phyloP scores from a whole-genome alignment of 1,140 invertebrate genomes.

The Megalopta genalis region DNA sequence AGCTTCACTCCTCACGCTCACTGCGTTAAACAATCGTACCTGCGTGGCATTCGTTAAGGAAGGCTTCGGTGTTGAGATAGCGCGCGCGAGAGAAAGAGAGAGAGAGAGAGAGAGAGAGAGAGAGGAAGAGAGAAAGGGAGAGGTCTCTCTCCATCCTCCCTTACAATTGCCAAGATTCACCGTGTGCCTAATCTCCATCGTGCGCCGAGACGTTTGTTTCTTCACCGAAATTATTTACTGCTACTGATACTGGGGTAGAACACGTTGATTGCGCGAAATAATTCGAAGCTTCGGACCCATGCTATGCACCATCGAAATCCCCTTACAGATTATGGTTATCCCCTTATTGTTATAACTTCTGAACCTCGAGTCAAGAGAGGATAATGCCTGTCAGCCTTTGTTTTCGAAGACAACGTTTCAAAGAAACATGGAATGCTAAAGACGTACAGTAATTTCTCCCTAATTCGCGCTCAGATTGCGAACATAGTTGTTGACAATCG shows the following conservation, averaged over 20 bases:
- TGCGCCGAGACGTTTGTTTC: slow-evolving; percentile 39
- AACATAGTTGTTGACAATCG: too few species aligned
- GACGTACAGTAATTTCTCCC: too few species aligned
- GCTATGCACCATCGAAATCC: too few species aligned
- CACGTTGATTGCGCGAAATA: not conserved
- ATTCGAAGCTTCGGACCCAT: not conserved
- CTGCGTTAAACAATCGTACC: slow-evolving; percentile 71
- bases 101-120: slow-evolving; percentile 6
- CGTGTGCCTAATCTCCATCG: slow-evolving; percentile 46
- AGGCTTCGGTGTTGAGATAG: slow-evolving; percentile 16
- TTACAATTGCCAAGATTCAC: slow-evolving; percentile 56
- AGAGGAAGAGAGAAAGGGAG: slow-evolving; percentile 3
- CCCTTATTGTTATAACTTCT: too few species aligned
- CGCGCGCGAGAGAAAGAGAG: too few species aligned
- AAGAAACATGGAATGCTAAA: too few species aligned
- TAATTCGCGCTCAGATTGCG: too few species aligned
- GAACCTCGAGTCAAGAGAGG: too few species aligned
- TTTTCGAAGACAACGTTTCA: too few species aligned
- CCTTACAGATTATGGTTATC: too few species aligned
- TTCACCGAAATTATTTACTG: slow-evolving; percentile 41
- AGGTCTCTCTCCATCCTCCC: slow-evolving; percentile 10
- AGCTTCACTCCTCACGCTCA: slow-evolving; percentile 66
- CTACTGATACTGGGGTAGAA: not conserved
- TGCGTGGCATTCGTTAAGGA: slow-evolving; percentile 69
- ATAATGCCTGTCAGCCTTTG: too few species aligned